Percentiles rank a stretch among this genome's conserved stretches.
Conservation (phyloP, 2,888 invertebrate genomes). For the Drosophila glabriapex region DNA sequence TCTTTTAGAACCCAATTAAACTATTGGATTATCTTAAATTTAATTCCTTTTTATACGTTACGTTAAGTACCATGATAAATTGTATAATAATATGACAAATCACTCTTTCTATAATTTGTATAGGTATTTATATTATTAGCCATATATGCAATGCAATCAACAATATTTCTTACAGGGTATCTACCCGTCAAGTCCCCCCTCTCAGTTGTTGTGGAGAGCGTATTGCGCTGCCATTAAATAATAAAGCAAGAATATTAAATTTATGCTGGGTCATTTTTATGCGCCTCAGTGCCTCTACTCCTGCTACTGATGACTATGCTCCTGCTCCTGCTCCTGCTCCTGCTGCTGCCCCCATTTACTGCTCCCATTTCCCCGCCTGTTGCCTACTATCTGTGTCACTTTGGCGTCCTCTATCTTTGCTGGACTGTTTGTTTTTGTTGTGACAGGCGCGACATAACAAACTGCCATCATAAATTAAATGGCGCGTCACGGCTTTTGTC, state of each 20-base stretch:
- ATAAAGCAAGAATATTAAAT: conserved; percentile 82
- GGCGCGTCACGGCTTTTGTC: conserved; percentile 71
- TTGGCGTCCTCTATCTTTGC: conserved; percentile 65
- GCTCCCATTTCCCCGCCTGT: not conserved
- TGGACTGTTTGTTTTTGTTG: conserved; percentile 76
- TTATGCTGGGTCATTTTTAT: conserved; percentile 83
- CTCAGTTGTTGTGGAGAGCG: conserved; percentile 1
- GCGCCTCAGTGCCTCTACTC: conserved; percentile 32
- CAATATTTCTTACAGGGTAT: not conserved
- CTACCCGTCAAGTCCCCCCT: not conserved
- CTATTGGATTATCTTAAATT: not conserved
- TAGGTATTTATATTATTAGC: not conserved
- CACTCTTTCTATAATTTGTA: too few species aligned
- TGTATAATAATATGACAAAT: not conserved
- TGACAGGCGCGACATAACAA: conserved; percentile 83
- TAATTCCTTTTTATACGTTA: not conserved
- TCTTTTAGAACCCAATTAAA: not conserved
- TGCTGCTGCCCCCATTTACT: not conserved
- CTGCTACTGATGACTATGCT: conserved; percentile 12
- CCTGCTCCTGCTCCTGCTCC: conserved; percentile 10
- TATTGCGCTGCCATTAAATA: conserved; percentile 78
- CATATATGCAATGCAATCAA: not conserved
- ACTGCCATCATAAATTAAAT: conserved; percentile 83
- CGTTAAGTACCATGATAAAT: not conserved
- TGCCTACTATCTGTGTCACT: conserved; percentile 27